Base-by-base conservation (phyloP, 2,888 invertebrate species). In the Agonopterix heracliana region DNA sequence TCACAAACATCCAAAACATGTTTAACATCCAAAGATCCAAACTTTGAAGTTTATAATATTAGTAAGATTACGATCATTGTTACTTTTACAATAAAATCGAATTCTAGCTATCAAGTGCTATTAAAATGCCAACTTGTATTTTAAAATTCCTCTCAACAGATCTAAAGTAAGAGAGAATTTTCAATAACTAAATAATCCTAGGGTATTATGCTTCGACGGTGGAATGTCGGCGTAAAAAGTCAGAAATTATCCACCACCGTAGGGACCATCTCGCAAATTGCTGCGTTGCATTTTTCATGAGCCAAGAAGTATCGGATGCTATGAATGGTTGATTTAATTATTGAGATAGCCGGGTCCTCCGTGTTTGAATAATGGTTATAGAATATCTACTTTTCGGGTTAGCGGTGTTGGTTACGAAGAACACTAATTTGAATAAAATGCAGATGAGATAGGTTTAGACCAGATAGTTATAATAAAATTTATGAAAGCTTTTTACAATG, bases 281-380 rank as follows among this genome's bases (percentile, higher is more conserved):
- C 71, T 60, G 63, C 64, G 72, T 71, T 87, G 84, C 85, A 86
- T 85, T 82, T 86, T 86, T 85, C 86, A 87, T 87, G 85, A 87
- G 76, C 55, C 56, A 48, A 46, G 51, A 63, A 67, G 77, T 74
- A 80, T 74, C 73, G 67, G 73, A 65, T 71, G 71, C 69, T 74
- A 79, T 78, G 81, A 85, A 82, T 83, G 71, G 73, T 68, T 80
- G 80, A 86, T 84, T 85, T 81, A 83, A 86, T 86, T 86, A 85
- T 78, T 73, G 72, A 71, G 74, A 82, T 80, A 72, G 77, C 64
- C 58, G 50, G 52, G 53, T 54, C 50, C 51, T 14, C 43, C 46
- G 57, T 63, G 57, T 63, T 63, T 64, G 63, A 63, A 63, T 64
- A 65, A 63, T 52, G 45, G 48, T 34, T 46, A 46, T 48, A 17